Evolutionary conservation across 1,140 invertebrate species (phyloP).

Genomic region (Drosophila ironensis): DNA sequence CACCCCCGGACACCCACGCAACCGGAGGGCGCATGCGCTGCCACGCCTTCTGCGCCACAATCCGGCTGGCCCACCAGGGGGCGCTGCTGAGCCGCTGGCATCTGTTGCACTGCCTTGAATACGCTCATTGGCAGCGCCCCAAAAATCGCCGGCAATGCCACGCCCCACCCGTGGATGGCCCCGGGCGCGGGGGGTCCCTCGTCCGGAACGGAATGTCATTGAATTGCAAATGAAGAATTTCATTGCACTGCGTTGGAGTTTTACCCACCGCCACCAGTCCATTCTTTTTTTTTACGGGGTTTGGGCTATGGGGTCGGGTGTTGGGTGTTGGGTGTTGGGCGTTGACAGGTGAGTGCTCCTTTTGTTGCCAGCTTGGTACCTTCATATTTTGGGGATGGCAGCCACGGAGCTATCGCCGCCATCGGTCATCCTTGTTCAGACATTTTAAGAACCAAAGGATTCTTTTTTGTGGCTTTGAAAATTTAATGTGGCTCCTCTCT

Average conservation of each 20-base stretch:
- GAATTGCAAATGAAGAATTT: conserved; percentile 78
- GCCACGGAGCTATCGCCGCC: not conserved
- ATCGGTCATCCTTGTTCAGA: conserved; percentile 56
- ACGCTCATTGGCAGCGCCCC: conserved; percentile 51
- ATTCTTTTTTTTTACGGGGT: not conserved
- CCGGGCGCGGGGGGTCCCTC: not conserved
- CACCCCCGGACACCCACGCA: conserved; percentile 45
- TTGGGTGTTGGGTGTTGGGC: not conserved
- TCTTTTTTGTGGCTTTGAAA: conserved; percentile 65
- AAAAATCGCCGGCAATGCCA: conserved; percentile 22
- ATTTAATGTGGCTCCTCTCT: conserved; percentile 51
- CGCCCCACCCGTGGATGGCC: conserved; percentile 31
- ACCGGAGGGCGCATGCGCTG: conserved; percentile 59
- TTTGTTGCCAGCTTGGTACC: conserved; percentile 15
- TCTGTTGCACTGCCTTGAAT: conserved; percentile 46
- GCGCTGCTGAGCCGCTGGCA: conserved; percentile 23
- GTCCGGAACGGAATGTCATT: conserved; percentile 70
- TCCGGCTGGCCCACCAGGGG: conserved; percentile 1
- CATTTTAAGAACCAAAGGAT: conserved; percentile 78
- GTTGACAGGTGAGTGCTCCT: conserved; percentile 12
- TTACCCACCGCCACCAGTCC: conserved; percentile 3
- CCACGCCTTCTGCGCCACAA: conserved; percentile 47
- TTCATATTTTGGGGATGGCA: not conserved
- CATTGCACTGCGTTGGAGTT: conserved; percentile 74
- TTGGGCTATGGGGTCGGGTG: not conserved